These are phyloP conservation scores for Rallus limicola DNA, from an alignment of 2,113 vertebrate genomes.

Conservation along the genomic window DNA sequence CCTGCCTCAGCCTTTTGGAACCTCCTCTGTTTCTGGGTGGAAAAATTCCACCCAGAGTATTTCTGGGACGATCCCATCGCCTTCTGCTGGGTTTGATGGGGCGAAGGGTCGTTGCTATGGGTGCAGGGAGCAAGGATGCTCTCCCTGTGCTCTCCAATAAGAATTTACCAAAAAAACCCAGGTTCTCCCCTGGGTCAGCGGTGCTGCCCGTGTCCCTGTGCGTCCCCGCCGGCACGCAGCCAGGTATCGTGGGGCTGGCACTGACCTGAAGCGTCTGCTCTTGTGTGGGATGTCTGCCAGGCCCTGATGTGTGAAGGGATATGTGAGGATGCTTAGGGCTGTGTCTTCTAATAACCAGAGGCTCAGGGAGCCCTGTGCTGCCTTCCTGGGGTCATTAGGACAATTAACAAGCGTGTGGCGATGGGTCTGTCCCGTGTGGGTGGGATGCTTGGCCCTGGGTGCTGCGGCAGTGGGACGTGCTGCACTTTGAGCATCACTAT, in stretches of 20 bases:
- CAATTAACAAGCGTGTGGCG: background rate
- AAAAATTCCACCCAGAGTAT: no score
- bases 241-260: fast-evolving
- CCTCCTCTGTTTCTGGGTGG: background rate
- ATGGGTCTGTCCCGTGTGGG: fast-evolving
- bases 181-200: fast-evolving
- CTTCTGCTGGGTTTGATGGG: fast-evolving
- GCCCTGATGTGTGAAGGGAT: background rate
- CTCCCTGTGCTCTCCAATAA: background rate
- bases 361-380: background rate
- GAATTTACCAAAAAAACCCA: background rate
- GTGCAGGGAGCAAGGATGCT: background rate
- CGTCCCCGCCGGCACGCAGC: background rate
- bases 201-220: no score
- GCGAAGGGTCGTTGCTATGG: fast-evolving
- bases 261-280: background rate
- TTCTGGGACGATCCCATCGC: background rate
- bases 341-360: background rate
- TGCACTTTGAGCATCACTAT: background rate
- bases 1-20: fast-evolving
- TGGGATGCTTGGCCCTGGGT: fast-evolving
- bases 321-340: background rate
- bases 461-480: background rate
- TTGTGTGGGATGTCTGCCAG: background rate
- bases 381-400: background rate